Percentiles rank a stretch among this genome's conserved stretches.
Conservation (phyloP, 1,140 invertebrate species). For the Telenomus remus region DNA sequence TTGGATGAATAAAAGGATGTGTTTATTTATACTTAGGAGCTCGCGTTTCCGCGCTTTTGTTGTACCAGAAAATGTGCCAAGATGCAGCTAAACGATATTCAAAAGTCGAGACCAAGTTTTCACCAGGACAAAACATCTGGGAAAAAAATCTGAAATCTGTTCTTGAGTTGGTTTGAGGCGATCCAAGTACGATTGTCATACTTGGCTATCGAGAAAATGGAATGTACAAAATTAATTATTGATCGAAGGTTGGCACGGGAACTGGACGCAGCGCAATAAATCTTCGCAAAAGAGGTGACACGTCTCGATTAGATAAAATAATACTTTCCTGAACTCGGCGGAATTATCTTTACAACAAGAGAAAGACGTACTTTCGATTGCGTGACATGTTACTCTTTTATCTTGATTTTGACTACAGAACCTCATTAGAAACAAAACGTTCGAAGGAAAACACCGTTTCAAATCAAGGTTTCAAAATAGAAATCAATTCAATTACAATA, state of each 20-base stretch:
- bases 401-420: constrained; percentile 28
- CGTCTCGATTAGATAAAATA: constrained; percentile 34
- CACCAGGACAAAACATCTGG: no score
- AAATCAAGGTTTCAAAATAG: no score
- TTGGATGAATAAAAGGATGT: constrained; percentile 60
- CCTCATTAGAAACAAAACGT: constrained; percentile 2
- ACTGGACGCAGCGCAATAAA: constrained; percentile 17
- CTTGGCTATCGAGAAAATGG: no score
- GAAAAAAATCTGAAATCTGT: neutral
- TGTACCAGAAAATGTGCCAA: constrained; percentile 61
- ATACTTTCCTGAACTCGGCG: constrained; percentile 26
- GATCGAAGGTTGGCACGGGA: constrained; percentile 16
- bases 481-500: no score
- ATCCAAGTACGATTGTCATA: no score
- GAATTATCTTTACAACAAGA: constrained; percentile 49
- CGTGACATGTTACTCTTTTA: constrained; percentile 40
- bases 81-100: constrained; percentile 34
- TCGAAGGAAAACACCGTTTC: neutral
- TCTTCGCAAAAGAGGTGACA: no score
- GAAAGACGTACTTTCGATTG: constrained; percentile 55
- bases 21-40: constrained; percentile 37
- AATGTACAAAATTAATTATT: no score
- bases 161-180: neutral
- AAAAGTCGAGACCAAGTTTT: constrained; percentile 5
- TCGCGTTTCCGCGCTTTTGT: constrained; percentile 70